Percentiles rank a stretch among this genome's conserved stretches.
These are phyloP conservation scores for Cetonia aurata DNA, from an alignment of 2,888 invertebrate genomes.

Conservation along the genomic window DNA sequence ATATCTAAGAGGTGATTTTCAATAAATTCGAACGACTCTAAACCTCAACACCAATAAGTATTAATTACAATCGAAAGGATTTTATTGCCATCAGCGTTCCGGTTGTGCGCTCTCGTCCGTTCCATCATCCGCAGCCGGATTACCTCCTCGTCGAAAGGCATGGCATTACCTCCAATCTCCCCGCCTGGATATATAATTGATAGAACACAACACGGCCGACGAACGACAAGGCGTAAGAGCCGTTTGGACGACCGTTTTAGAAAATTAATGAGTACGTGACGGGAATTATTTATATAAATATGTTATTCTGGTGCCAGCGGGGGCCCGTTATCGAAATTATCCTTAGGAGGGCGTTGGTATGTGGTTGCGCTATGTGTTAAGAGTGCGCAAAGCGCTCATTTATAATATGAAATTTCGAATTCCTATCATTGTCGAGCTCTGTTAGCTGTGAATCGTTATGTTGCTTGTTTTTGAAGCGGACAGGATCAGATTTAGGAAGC, in stretches of 20 bases:
- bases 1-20: constrained; percentile 10
- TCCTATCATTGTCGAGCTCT: constrained; percentile 56
- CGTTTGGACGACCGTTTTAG: constrained; percentile 25
- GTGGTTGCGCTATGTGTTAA: constrained; percentile 29
- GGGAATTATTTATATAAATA: constrained; percentile 20
- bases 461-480: background rate
- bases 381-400: constrained; percentile 54
- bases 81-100: constrained; percentile 6
- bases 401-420: constrained; percentile 58
- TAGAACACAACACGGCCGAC: constrained; percentile 1
- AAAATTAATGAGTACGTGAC: constrained; percentile 51
- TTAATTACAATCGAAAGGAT: constrained; percentile 23
- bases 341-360: constrained; percentile 50
- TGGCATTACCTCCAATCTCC: background rate
- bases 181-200: constrained; percentile 26
- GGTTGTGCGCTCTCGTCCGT: too few relatives aligned
- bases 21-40: constrained; percentile 6
- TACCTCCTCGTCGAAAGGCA: background rate
- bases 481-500: constrained; percentile 2
- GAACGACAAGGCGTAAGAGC: background rate
- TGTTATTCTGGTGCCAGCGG: constrained; percentile 47
- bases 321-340: constrained; percentile 50
- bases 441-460: constrained; percentile 1
- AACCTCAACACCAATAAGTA: constrained; percentile 35
- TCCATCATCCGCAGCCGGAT: background rate